These are phyloP conservation scores for Orchesella cincta DNA, from an alignment of 1,140 invertebrate species.

Conservation along the genomic window DNA sequence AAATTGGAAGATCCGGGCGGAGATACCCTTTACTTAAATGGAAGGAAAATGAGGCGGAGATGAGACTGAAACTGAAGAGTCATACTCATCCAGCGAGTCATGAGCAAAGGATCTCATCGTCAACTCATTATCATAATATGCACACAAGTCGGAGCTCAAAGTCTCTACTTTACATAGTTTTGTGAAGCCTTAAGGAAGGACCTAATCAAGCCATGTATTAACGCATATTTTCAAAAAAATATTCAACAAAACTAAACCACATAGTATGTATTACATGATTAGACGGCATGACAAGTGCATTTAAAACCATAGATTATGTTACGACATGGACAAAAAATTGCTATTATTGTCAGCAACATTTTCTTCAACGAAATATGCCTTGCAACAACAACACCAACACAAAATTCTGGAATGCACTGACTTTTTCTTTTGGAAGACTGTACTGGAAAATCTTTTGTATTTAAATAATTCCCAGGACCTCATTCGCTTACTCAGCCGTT, in stretches of 20 bases:
- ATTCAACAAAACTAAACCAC: background rate
- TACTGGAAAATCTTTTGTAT: background rate
- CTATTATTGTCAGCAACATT: background rate
- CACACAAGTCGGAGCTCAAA: background rate
- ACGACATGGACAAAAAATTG: too few relatives aligned
- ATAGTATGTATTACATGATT: background rate
- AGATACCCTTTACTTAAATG: background rate
- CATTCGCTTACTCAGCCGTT: background rate
- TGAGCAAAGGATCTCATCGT: background rate
- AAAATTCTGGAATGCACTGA: background rate
- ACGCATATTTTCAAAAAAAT: too few relatives aligned
- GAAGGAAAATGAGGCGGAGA: background rate
- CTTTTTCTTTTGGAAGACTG: background rate
- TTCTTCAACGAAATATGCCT: background rate
- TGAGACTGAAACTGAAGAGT: background rate
- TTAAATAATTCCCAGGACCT: background rate
- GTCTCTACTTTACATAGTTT: background rate
- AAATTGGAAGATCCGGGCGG: background rate
- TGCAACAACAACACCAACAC: background rate
- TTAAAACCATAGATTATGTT: too few relatives aligned
- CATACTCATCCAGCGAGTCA: background rate
- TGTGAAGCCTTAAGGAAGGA: background rate
- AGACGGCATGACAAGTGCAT: background rate
- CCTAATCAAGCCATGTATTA: too few relatives aligned
- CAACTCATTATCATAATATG: background rate